Percentiles rank a stretch among this genome's conserved stretches.
These are phyloP conservation scores for Dromius quadrimaculatus DNA, from an alignment of 2,888 invertebrate species.

Conservation along the genomic window DNA sequence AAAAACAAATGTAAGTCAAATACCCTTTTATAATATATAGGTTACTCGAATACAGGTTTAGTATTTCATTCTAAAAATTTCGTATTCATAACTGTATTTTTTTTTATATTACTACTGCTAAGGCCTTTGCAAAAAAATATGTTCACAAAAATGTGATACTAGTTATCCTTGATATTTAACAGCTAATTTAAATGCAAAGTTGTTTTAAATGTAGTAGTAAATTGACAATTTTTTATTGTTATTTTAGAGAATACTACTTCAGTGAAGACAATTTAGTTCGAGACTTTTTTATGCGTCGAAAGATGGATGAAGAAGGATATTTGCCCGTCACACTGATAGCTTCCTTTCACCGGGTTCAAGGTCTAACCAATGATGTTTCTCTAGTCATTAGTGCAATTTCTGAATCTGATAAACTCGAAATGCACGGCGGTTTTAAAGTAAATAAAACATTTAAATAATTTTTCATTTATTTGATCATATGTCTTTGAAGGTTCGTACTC, in stretches of 20 bases:
- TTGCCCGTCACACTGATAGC: constrained; percentile 94
- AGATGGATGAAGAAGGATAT: constrained; percentile 96
- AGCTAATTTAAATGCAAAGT: constrained; percentile 17
- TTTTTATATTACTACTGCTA: constrained; percentile 15
- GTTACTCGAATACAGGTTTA: constrained; percentile 21
- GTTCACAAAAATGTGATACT: constrained; percentile 16
- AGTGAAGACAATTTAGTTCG: constrained; percentile 94
- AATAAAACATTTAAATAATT: constrained; percentile 48
- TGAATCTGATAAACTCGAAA: constrained; percentile 87
- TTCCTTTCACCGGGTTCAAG: constrained; percentile 93
- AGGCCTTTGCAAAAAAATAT: constrained; percentile 3
- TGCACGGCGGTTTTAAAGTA: constrained; percentile 80
- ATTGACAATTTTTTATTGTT: not conserved
- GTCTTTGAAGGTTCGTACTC: constrained; percentile 83
- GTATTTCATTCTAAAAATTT: constrained; percentile 1
- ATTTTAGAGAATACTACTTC: constrained; percentile 96
- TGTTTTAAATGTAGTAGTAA: constrained; percentile 1
- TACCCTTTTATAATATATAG: constrained; percentile 7
- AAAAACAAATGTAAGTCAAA: constrained; percentile 87
- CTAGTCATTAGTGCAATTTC: constrained; percentile 88
- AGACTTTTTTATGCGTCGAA: constrained; percentile 96
- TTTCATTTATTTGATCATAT: constrained; percentile 12
- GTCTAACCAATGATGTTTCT: constrained; percentile 85
- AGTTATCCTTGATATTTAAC: constrained; percentile 32
- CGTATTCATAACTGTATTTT: constrained; percentile 24